Evolutionary conservation across 2,888 invertebrate species (phyloP).

Genomic region (Drosophila ustulata): DNA sequence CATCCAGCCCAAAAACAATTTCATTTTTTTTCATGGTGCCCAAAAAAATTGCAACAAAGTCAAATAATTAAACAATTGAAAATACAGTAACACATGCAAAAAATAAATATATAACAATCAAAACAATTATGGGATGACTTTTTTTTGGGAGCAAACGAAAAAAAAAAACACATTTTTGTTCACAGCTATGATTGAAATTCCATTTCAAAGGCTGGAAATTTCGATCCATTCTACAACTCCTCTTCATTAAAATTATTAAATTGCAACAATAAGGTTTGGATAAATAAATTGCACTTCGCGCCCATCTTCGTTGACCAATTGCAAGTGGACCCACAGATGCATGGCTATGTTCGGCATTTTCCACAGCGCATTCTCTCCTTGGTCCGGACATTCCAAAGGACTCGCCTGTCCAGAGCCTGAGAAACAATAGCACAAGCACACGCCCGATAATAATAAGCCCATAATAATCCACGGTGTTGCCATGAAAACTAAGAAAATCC

Average conservation of each 20-base stretch:
- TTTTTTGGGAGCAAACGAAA: neutral
- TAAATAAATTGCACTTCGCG: neutral
- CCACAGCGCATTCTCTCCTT: neutral
- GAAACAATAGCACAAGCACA: too few species aligned
- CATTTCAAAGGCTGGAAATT: too few species aligned
- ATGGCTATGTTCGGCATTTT: neutral
- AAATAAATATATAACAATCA: slow-evolving; percentile 38
- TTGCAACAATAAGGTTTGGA: neutral
- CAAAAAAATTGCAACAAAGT: slow-evolving; percentile 11
- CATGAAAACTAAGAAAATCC: neutral
- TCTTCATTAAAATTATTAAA: too few species aligned
- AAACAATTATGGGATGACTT: neutral
- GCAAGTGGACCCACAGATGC: neutral
- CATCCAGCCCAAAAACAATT: neutral
- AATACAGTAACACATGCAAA: slow-evolving; percentile 21
- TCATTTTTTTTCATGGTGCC: slow-evolving; percentile 16
- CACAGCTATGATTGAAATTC: too few species aligned
- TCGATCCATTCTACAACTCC: too few species aligned
- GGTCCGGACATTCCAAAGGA: neutral
- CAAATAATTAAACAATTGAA: slow-evolving; percentile 10
- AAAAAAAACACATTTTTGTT: too few species aligned
- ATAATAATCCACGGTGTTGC: neutral
- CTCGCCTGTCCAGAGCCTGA: too few species aligned
- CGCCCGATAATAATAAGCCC: too few species aligned
- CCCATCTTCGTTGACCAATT: neutral